Base-by-base conservation (phyloP, 2,113 vertebrate genomes). In the Sigmodon hispidus region DNA sequence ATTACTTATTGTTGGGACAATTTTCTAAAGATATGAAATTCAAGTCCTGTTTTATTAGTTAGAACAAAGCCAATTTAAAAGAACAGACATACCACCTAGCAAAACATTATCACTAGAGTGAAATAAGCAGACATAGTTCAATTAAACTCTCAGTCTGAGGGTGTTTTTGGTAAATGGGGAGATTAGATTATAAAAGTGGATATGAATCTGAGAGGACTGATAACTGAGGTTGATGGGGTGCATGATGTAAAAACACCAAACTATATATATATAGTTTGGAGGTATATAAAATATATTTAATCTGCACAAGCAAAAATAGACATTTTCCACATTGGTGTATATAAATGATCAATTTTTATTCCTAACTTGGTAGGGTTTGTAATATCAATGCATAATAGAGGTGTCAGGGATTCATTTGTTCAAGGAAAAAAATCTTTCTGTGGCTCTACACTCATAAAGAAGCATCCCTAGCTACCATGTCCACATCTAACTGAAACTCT, bases 11-110 rank as follows among this genome's bases (percentile, higher is more conserved):
- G 40, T 84, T 94, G 31, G 7, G 12, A 77, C 76, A 50, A 2
- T 4, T 87, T 87, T 93, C 80, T 84, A 77, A 89, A 84, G 81
- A 90, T 86, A 73, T 95, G 89, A 48, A 85, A 76, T 69, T 55
- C 31, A 77, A 34, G 36, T 90, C 9, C 57, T 86, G 36, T 55
- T 29, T n/a, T 94, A 61, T 85, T 72, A 55, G 21, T 59, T 43
- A 89, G 40, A 96, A 93, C 93, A 94, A 95, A 94, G 43, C 13
- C 69, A 59, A 34, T 97, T 96, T 97, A 87, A 95, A 95, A 96
- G 65, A 0, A 97, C 67, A 75, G 90, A 80, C 87, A 57, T 65
- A 36, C 94, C 77, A 97, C 36, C 17, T 31, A 90, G 55, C 59
- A 91, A 96, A 94, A 24, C 89, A 19, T 7, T 94, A 76, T 87